Evolutionary conservation across 2,888 invertebrate genomes (phyloP).

Genomic region (Priocnemis perturbator): DNA sequence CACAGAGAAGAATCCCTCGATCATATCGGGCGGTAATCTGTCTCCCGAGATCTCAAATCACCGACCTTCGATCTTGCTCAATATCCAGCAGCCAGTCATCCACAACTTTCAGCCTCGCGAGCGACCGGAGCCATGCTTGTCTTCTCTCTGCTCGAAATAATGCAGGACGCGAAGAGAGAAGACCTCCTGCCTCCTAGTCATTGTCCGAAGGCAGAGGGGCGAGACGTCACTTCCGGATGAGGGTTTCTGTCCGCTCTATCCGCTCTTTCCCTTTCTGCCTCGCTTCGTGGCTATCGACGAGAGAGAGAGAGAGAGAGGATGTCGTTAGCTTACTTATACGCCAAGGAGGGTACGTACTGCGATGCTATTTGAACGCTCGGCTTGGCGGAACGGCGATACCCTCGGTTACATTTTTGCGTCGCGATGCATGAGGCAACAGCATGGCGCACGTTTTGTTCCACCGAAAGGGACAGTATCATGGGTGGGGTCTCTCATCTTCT

Average conservation of each 20-base stretch:
- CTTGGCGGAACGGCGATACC: slow-evolving; percentile 2
- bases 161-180: slow-evolving; percentile 16
- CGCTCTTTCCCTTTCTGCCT: too few species aligned
- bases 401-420: not conserved
- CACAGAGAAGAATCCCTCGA: too few species aligned
- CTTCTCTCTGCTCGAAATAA: slow-evolving; percentile 47
- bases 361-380: slow-evolving; percentile 1
- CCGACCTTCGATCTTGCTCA: too few species aligned
- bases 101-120: not conserved
- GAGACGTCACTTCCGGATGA: slow-evolving; percentile 44
- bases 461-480: too few species aligned
- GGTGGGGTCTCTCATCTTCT: too few species aligned
- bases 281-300: not conserved
- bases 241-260: not conserved
- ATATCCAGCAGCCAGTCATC: too few species aligned
- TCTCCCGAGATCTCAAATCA: too few species aligned
- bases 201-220: slow-evolving; percentile 46
- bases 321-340: not conserved
- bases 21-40: too few species aligned
- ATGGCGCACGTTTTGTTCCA: too few species aligned
- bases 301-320: not conserved
- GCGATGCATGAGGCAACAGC: not conserved
- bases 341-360: not conserved
- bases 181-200: slow-evolving; percentile 21
- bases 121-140: slow-evolving; percentile 23